These are phyloP conservation scores for Lacanobia oleracea DNA, from an alignment of 2,888 invertebrate genomes.

Conservation along the genomic window DNA sequence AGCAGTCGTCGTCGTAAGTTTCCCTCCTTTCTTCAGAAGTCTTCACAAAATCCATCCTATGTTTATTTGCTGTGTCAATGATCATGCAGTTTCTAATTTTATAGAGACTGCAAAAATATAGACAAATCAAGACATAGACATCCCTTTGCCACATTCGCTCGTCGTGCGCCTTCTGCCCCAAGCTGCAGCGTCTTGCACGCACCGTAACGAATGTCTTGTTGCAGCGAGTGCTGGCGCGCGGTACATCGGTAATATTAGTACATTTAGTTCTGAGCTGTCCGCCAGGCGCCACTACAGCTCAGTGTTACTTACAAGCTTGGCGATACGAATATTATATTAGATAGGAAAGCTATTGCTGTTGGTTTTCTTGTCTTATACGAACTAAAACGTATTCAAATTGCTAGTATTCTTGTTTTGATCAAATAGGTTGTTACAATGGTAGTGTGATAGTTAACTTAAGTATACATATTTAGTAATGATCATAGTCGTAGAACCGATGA, in stretches of 20 bases:
- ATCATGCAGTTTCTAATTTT: too few species aligned
- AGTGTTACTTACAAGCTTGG: conserved; percentile 2
- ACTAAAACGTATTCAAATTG: background rate
- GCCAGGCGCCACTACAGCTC: background rate
- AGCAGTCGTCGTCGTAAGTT: too few species aligned
- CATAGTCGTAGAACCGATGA: background rate
- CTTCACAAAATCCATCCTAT: too few species aligned
- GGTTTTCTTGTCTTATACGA: background rate
- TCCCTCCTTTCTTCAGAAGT: too few species aligned
- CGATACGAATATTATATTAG: background rate
- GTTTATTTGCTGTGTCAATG: too few species aligned
- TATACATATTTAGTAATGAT: too few species aligned
- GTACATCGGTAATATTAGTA: conserved; percentile 17
- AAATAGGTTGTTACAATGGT: background rate
- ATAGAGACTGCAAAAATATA: too few species aligned
- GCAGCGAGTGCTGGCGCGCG: background rate
- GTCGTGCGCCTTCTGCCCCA: conserved; percentile 17
- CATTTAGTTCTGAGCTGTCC: background rate
- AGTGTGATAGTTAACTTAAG: background rate
- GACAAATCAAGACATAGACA: too few species aligned
- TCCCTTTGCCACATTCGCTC: background rate
- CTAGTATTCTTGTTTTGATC: background rate
- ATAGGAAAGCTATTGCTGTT: background rate
- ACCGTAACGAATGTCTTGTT: background rate
- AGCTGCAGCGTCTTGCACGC: background rate